Conservation (phyloP, 2,888 invertebrate genomes). For the Tetragonula carbonaria region DNA sequence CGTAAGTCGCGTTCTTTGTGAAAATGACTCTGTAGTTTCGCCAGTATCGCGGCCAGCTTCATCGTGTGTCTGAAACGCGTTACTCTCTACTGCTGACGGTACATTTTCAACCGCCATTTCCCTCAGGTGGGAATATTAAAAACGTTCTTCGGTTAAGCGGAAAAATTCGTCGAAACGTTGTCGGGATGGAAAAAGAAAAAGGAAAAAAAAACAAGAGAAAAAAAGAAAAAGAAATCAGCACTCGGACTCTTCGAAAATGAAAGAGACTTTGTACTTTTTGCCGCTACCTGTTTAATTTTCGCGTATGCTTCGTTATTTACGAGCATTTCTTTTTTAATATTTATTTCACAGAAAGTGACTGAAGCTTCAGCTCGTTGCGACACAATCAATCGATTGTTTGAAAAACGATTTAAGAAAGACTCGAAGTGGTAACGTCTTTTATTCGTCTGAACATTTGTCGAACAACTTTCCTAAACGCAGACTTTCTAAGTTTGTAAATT, state of each 20-base stretch:
- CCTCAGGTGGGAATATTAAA: slow-evolving; percentile 1
- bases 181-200: too few relatives aligned
- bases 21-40: slow-evolving; percentile 16
- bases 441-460: not conserved
- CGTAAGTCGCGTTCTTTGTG: slow-evolving; percentile 31
- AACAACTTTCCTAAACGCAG: not conserved
- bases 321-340: not conserved
- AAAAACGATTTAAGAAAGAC: not conserved
- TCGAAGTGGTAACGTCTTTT: not conserved
- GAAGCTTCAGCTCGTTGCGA: not conserved
- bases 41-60: slow-evolving; percentile 13
- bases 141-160: not conserved
- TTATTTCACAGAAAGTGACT: not conserved
- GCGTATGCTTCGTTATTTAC: not conserved
- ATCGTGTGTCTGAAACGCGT: slow-evolving; percentile 20
- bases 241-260: not conserved
- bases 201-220: too few relatives aligned
- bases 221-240: not conserved
- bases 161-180: not conserved
- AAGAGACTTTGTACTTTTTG: not conserved
- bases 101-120: not conserved
- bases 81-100: not conserved
- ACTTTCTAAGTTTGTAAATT: not conserved
- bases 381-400: not conserved
- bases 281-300: not conserved